Evolutionary conservation across 2,888 invertebrate species (phyloP), one percentile per base, ranked within the genome.

Genomic region (Dryobota labecula): DNA sequence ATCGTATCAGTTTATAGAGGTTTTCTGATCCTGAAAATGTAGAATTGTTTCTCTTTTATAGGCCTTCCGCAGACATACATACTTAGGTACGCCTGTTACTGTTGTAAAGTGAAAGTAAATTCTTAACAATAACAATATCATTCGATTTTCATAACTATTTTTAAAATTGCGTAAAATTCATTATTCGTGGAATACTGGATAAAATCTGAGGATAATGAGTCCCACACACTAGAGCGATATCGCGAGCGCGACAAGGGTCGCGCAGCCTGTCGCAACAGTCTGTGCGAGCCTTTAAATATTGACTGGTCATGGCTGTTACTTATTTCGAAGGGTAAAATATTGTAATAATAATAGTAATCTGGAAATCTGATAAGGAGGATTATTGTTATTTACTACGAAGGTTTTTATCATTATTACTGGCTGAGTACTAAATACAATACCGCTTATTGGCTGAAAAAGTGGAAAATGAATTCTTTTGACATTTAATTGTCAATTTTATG

Each of bases 341-440:
- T 62, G 24, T n/a, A 33, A 56, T 18, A 54, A 67, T n/a, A 60
- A 45, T 51, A 56, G n/a, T 61, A 24, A 51, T 36, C 27, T 27
- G 18, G 13, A 38, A 62, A 70, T 60, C 45, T 9, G 45, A 41
- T 53, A 47, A n/a, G 38, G 6, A 56, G 45, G 57, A 70, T 78
- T 77, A 54, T 36, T 41, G 27, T 24, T 65, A 64, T 57, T 67
- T 24, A 57, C 43, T 49, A 56, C 24, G 36, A 51, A 74, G 49
- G 49, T 49, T 67, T 71, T 36, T 51, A 72, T 57, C 36, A 20
- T 24, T 58, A 24, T 63, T 60, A 64, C 63, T 77, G 80, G 58
- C 49, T 47, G 67, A 54, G 73, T 54, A 63, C 18, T 54, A 60
- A 30, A 9, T 54, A 27, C 38, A 27, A 33, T 24, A 49, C 38